These are phyloP conservation scores for Sphaerophoria rueppellii DNA, from an alignment of 2,888 invertebrate species.

Conservation along the genomic window DNA sequence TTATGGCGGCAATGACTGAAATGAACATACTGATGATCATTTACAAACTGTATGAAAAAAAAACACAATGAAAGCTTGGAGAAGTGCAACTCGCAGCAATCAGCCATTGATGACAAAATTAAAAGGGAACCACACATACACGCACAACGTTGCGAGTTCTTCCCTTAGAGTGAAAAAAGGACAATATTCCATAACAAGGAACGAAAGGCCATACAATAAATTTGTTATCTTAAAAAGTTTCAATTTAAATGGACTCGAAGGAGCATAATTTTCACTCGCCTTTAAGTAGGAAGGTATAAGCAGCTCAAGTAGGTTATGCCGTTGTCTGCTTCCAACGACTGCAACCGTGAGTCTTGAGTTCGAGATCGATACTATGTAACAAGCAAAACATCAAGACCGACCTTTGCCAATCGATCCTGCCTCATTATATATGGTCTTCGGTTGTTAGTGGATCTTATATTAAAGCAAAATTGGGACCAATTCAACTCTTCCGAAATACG, in stretches of 20 bases:
- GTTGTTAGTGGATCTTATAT: conserved; percentile 51
- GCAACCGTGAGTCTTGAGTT: conserved; percentile 31
- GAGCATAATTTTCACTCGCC: conserved; percentile 69
- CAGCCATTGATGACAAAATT: conserved; percentile 68
- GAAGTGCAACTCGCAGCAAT: conserved; percentile 48
- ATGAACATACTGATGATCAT: conserved; percentile 38
- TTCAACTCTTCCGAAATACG: conserved; percentile 57
- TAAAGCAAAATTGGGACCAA: conserved; percentile 52
- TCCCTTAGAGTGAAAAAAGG: background rate
- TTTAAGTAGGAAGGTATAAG: conserved; percentile 41
- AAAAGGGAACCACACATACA: conserved; percentile 63
- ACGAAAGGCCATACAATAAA: conserved; percentile 59
- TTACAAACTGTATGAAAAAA: conserved; percentile 24
- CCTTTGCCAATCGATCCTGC: background rate
- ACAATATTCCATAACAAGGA: background rate
- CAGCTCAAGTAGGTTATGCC: conserved; percentile 14
- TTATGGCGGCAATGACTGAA: background rate
- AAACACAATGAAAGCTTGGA: conserved; percentile 2
- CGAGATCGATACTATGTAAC: conserved; percentile 5
- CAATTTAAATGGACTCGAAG: conserved; percentile 72
- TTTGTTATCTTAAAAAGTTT: conserved; percentile 73
- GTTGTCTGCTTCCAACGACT: background rate
- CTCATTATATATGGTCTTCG: conserved; percentile 56
- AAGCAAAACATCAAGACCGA: background rate
- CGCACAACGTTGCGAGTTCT: background rate